Evolutionary conservation across 2,888 invertebrate genomes (phyloP).

Genomic region (Cylloceria caligata): DNA sequence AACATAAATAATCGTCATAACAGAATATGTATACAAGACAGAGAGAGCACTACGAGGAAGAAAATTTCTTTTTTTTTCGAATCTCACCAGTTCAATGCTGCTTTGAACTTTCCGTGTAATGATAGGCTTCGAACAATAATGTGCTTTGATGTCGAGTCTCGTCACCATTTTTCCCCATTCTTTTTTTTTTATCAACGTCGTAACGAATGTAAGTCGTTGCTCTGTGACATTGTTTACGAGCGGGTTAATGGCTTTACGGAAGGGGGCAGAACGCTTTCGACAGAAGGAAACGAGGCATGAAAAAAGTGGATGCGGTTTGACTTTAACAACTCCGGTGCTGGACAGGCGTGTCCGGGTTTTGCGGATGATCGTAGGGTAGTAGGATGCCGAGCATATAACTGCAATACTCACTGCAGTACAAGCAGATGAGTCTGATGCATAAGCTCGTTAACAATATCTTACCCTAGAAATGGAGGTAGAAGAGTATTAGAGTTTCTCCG

Average conservation of each 20-base stretch:
- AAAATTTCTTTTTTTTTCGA: constrained; percentile 36
- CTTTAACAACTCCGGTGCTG: constrained; percentile 61
- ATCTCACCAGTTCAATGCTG: constrained; percentile 55
- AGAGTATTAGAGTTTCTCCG: constrained; percentile 9
- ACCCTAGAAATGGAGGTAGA: constrained; percentile 26
- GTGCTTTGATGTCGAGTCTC: constrained; percentile 28
- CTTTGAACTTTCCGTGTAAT: constrained; percentile 55
- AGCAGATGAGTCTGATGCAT: constrained; percentile 26
- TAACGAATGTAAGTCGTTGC: constrained; percentile 45
- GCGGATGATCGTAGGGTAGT: constrained; percentile 48
- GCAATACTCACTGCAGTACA: not conserved
- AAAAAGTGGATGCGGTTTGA: constrained; percentile 44
- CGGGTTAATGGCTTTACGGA: constrained; percentile 52
- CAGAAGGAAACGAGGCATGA: constrained; percentile 4
- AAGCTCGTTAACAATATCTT: constrained; percentile 54
- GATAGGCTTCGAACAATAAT: constrained; percentile 43
- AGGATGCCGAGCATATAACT: constrained; percentile 21
- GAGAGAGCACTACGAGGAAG: constrained; percentile 35
- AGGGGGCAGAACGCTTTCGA: constrained; percentile 28
- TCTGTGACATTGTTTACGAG: constrained; percentile 62
- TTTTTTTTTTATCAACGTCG: constrained; percentile 36
- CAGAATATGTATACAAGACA: constrained; percentile 44
- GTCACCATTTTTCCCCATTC: constrained; percentile 53
- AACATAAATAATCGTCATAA: constrained; percentile 66
- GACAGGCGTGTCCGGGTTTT: constrained; percentile 55